phyloP scores from a whole-genome alignment of 2,888 invertebrate genomes.

The Crepidodera aurea region DNA sequence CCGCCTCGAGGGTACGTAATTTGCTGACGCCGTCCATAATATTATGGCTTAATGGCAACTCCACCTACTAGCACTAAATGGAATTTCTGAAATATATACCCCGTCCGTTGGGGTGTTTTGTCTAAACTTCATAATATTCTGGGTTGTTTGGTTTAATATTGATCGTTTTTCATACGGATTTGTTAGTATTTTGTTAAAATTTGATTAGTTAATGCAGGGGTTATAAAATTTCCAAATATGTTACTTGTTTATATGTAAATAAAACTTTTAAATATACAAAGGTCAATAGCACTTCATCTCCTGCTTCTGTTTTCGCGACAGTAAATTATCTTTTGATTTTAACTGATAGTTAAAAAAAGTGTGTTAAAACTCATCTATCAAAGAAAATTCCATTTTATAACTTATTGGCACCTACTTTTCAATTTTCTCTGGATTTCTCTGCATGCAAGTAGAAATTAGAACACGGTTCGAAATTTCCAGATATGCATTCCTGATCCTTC shows the following conservation, averaged over 20 bases:
- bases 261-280: too few relatives aligned
- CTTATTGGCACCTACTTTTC: neutral
- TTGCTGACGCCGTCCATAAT: constrained; percentile 21
- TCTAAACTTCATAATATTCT: constrained; percentile 9
- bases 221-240: too few relatives aligned
- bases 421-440: neutral
- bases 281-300: too few relatives aligned
- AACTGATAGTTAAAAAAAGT: too few relatives aligned
- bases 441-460: neutral
- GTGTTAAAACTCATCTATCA: too few relatives aligned
- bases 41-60: constrained; percentile 25
- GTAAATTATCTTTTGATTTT: too few relatives aligned
- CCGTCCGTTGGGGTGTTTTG: neutral
- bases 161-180: too few relatives aligned
- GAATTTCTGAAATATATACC: constrained; percentile 26
- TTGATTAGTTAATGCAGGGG: too few relatives aligned
- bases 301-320: too few relatives aligned
- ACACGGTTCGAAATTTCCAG: neutral
- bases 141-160: neutral
- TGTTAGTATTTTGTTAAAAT: too few relatives aligned
- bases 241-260: too few relatives aligned
- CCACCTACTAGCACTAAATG: constrained; percentile 24
- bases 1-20: constrained; percentile 24
- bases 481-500: constrained; percentile 10
- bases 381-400: neutral